phyloP scores from a whole-genome alignment of 1,140 invertebrate species.

The Brachionus plicatilis region DNA sequence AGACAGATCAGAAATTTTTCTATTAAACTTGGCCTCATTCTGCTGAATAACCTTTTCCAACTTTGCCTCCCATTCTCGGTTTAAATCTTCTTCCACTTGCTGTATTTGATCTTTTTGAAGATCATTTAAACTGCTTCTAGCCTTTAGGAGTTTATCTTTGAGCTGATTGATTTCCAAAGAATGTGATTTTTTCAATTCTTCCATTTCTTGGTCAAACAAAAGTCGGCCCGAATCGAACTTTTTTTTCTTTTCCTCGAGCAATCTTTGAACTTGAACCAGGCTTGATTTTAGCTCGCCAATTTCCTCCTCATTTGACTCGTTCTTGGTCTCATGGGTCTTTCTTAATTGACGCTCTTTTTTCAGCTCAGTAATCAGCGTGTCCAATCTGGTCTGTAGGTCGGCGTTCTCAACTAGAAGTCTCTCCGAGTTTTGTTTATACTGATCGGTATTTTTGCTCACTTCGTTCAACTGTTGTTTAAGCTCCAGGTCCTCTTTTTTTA shows the following conservation, averaged over 20 bases:
- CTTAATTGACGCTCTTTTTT: conserved; percentile 46
- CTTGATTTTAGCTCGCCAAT: conserved; percentile 47
- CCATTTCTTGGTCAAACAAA: conserved; percentile 49
- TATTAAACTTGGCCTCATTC: conserved; percentile 48
- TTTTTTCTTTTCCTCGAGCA: conserved; percentile 44
- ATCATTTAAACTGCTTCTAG: conserved; percentile 46
- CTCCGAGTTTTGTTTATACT: conserved; percentile 45
- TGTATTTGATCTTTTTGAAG: conserved; percentile 47
- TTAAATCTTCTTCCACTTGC: conserved; percentile 50
- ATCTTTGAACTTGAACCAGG: conserved; percentile 47
- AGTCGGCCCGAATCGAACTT: conserved; percentile 48
- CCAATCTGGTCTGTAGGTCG: conserved; percentile 46
- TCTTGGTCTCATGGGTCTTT: conserved; percentile 45
- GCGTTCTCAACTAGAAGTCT: conserved; percentile 45
- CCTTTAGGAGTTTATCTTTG: conserved; percentile 47
- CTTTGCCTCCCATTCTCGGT: conserved; percentile 48
- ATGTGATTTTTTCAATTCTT: conserved; percentile 47
- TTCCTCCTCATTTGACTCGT: conserved; percentile 47
- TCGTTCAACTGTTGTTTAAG: conserved; percentile 46
- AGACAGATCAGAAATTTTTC: conserved; percentile 45
- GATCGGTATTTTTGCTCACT: conserved; percentile 42
- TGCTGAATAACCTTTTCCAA: conserved; percentile 46
- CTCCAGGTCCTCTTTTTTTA: conserved; percentile 48
- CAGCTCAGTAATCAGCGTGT: conserved; percentile 46
- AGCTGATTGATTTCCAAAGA: conserved; percentile 48